phyloP scores from a whole-genome alignment of 2,888 invertebrate genomes.

The Drosophila setosimentum region DNA sequence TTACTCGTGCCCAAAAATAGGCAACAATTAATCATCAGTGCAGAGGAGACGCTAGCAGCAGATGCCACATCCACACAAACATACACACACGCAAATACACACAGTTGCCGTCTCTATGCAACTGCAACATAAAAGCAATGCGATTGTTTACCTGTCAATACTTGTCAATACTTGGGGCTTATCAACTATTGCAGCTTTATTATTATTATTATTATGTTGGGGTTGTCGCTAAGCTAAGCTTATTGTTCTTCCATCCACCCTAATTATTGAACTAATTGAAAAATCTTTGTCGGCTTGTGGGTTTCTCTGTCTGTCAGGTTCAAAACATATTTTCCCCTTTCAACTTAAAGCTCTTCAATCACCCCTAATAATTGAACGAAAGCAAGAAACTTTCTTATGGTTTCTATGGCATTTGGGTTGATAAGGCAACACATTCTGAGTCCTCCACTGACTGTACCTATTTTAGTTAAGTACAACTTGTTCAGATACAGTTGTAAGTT shows the following conservation, averaged over 20 bases:
- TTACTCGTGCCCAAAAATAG: slow-evolving; percentile 47
- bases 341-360: not conserved
- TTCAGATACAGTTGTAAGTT: not conserved
- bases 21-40: slow-evolving; percentile 70
- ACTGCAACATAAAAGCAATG: slow-evolving; percentile 16
- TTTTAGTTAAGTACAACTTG: not conserved
- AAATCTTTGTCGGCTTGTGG: not conserved
- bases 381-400: not conserved
- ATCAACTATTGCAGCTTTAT: slow-evolving; percentile 6
- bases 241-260: not conserved
- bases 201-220: not conserved
- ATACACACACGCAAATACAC: slow-evolving; percentile 8
- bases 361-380: not conserved
- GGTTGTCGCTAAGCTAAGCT: not conserved
- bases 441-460: not conserved
- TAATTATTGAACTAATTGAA: not conserved
- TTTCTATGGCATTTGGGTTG: not conserved
- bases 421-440: not conserved
- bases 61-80: slow-evolving; percentile 39
- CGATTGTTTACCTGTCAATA: slow-evolving; percentile 29
- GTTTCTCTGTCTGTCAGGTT: not conserved
- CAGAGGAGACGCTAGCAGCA: slow-evolving; percentile 52
- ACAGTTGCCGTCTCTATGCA: slow-evolving; percentile 7
- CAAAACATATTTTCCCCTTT: not conserved
- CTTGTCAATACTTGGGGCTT: slow-evolving; percentile 36